phyloP scores from a whole-genome alignment of 2,797 vertebrate genomes.

The Rhinoraja longicauda region DNA sequence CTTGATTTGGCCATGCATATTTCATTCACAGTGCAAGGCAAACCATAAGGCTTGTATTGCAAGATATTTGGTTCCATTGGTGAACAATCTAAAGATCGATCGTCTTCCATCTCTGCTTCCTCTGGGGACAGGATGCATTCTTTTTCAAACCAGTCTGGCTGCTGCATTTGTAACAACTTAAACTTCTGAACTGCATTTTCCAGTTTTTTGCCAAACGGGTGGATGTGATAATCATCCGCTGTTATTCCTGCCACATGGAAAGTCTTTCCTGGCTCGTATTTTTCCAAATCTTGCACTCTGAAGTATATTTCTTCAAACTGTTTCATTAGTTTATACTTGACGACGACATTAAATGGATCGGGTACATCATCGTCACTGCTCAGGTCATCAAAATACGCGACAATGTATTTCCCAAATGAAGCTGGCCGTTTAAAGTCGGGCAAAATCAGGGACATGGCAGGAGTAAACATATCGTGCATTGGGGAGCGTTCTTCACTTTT shows the following conservation, averaged over 20 bases:
- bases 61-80: not conserved
- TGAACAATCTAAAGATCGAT: constrained; percentile 33
- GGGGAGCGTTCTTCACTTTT: constrained; percentile 68
- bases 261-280: constrained; percentile 75
- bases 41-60: not conserved
- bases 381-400: constrained; percentile 82
- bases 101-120: constrained; percentile 56
- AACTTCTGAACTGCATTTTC: constrained; percentile 69
- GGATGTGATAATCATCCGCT: constrained; percentile 64
- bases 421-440: constrained; percentile 77
- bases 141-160: constrained; percentile 78
- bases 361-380: constrained; percentile 69
- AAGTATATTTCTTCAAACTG: constrained; percentile 87
- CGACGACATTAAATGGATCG: constrained; percentile 71
- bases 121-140: constrained; percentile 56
- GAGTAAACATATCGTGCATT: constrained; percentile 77
- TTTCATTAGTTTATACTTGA: constrained; percentile 82
- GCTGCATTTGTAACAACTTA: constrained; percentile 63
- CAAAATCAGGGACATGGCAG: constrained; percentile 78
- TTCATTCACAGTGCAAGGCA: not conserved
- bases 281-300: constrained; percentile 79
- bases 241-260: constrained; percentile 68
- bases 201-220: constrained; percentile 66
- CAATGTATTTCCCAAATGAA: constrained; percentile 76
- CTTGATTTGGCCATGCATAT: not conserved